Conservation (phyloP, 2,888 invertebrate genomes). For the Chaitophorus viminalis region DNA sequence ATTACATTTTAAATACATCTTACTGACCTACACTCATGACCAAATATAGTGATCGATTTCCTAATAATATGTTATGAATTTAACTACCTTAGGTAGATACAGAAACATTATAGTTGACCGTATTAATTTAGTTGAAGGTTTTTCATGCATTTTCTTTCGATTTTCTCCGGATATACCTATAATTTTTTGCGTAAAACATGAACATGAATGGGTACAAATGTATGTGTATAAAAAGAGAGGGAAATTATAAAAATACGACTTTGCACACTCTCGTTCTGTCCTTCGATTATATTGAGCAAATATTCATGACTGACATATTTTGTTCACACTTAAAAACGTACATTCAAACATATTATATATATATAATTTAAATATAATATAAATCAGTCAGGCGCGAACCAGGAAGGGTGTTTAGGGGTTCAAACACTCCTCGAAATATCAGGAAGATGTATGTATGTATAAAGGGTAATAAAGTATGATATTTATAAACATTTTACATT, state of each 20-base stretch:
- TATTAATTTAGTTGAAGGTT: conserved; percentile 53
- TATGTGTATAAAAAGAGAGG: conserved; percentile 6
- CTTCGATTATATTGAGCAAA: conserved; percentile 58
- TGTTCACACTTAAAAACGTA: conserved; percentile 4
- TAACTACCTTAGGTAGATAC: neutral
- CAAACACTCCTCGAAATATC: no score
- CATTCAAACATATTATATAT: neutral
- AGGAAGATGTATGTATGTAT: no score
- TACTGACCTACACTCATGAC: conserved; percentile 7
- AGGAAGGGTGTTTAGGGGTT: no score
- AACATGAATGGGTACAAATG: conserved; percentile 19
- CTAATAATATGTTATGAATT: conserved; percentile 42
- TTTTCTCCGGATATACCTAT: conserved; percentile 46
- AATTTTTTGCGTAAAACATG: conserved; percentile 54
- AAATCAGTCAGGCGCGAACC: neutral
- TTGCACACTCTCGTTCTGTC: conserved; percentile 51
- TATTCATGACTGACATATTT: conserved; percentile 35
- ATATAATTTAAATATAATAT: neutral
- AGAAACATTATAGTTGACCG: conserved; percentile 45
- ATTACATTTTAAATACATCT: conserved; percentile 2
- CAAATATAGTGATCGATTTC: conserved; percentile 45
- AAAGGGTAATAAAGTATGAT: no score
- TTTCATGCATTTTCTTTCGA: conserved; percentile 60
- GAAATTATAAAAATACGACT: conserved; percentile 30
- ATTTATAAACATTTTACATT: no score